Base-by-base conservation (phyloP, 2,888 invertebrate species). In the Eupelmus urozonus region DNA sequence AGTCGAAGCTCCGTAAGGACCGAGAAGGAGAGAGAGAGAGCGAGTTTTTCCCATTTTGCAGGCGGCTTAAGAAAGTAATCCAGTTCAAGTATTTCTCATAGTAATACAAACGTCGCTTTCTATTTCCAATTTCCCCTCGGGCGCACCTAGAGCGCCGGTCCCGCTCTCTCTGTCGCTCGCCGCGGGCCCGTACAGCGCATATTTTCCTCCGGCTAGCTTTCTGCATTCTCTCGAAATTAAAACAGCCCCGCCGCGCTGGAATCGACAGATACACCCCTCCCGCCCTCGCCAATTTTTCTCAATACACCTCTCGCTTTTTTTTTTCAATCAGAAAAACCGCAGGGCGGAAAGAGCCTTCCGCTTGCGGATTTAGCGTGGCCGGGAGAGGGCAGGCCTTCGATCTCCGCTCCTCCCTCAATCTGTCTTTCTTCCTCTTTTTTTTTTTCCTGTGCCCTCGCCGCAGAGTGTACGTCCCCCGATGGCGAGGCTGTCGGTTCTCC, bases 271-370 rank as follows among this genome's bases (percentile, higher is more conserved):
- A 4, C 20, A 20, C 53, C 20, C 23, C 23, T 23, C 2, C 18
- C 63, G 63, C 25, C n/a, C 25, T 27, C 20, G 7, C 40, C 40
- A 18, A 40, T 60, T 20, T 55, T 40, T 16, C 16, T 25, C 40
- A 27, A 49, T 59, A 45, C 25, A 45, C 13, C 53, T 20, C 18
- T 59, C 72, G 40, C n/a, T 62, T 67, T 42, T 55, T 67, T 42
- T 55, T 65, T 69, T 60, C 75, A 76, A 62, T 69, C 60, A 69
- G 62, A 60, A 66, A 67, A 69, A 69, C 53, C 75, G 67, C 73
- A 65, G 5, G 29, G 73, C 27, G 55, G 71, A 71, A 71, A 71
- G 20, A 71, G 51, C 18, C 60, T 71, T n/a, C 27, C n/a, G n/a
- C n/a, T n/a, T 29, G 71, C 27, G 57, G 73, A 73, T 73, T 73